Evolutionary conservation across 2,113 vertebrate genomes (phyloP).

Genomic region (Pomatostomus ruficeps): DNA sequence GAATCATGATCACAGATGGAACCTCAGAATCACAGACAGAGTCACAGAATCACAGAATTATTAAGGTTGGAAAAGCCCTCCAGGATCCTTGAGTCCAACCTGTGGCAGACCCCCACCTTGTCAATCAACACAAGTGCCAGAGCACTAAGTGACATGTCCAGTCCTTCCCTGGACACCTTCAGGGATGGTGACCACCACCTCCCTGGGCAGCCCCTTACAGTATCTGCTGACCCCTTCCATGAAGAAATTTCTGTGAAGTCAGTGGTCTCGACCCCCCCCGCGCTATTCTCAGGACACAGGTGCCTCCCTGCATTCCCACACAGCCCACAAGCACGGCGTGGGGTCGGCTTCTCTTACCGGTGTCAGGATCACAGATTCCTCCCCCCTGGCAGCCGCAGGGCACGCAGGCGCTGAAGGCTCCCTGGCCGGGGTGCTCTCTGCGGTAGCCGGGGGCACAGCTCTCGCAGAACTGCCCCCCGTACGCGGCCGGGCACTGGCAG

Average conservation of each 20-base stretch:
- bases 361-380: constrained; percentile 85
- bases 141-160: accelerated
- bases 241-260: not conserved
- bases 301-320: not conserved
- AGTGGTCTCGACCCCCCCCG: accelerated
- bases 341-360: constrained; percentile 63
- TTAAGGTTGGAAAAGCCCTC: not conserved
- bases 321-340: accelerated
- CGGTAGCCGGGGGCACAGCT: constrained; percentile 80
- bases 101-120: not conserved
- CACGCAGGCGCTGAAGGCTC: constrained; percentile 79
- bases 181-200: not conserved
- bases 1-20: not conserved
- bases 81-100: not conserved
- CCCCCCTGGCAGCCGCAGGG: constrained; percentile 82
- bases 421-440: constrained; percentile 63
- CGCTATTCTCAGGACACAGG: accelerated
- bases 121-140: not conserved
- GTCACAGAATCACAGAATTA: not conserved
- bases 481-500: constrained; percentile 77
- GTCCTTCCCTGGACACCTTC: not conserved
- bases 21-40: not conserved
- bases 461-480: constrained; percentile 84
- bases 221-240: not conserved
- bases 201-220: not conserved